These are phyloP conservation scores for Sitta europaea DNA, from an alignment of 2,113 vertebrate species.

Conservation along the genomic window DNA sequence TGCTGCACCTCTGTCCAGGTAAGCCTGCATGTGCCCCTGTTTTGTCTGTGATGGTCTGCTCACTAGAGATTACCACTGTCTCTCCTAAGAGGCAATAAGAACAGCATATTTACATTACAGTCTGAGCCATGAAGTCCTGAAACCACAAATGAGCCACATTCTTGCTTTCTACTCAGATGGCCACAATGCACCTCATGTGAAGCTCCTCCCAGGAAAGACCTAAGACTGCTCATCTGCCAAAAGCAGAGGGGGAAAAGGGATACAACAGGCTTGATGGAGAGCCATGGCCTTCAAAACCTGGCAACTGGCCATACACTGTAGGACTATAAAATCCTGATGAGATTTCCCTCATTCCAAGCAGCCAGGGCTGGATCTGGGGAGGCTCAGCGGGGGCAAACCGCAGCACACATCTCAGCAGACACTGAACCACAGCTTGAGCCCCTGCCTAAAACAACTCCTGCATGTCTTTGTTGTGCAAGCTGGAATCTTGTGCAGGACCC, in stretches of 20 bases:
- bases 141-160: background rate
- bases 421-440: background rate
- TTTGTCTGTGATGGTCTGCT: background rate
- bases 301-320: background rate
- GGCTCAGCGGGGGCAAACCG: background rate
- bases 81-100: background rate
- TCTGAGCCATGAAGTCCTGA: background rate
- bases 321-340: background rate
- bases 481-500: background rate
- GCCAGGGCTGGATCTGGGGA: background rate
- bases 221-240: background rate
- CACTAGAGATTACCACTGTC: background rate
- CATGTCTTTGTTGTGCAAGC: background rate
- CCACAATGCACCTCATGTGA: accelerated
- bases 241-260: accelerated
- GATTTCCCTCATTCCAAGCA: background rate
- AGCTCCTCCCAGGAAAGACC: background rate
- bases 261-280: background rate
- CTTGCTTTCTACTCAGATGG: background rate
- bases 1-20: background rate
- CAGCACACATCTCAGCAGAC: background rate
- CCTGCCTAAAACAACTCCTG: background rate
- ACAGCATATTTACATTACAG: background rate
- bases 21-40: too few species aligned
- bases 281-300: background rate